Conservation (phyloP, 2,113 vertebrate species). For the Acanthisitta chloris region DNA sequence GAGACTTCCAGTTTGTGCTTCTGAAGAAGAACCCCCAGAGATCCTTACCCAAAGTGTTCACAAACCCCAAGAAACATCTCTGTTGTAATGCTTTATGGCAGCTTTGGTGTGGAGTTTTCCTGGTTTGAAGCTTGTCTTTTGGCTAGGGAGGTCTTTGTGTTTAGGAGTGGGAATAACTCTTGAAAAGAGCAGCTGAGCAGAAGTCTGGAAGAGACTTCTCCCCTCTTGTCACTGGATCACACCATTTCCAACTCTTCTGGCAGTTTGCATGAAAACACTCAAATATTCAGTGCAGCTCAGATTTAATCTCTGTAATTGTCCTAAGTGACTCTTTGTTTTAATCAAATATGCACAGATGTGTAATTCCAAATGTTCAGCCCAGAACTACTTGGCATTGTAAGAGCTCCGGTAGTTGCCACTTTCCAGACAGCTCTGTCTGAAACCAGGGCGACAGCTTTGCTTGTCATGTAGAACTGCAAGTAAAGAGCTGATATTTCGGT, state of each 20-base stretch:
- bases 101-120: not conserved
- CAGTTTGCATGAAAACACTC: not conserved
- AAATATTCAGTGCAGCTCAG: not conserved
- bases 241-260: not conserved
- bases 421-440: not conserved
- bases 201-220: not conserved
- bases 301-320: not conserved
- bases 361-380: not conserved
- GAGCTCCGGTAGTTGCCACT: not conserved
- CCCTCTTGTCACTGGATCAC: not conserved
- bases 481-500: conserved; percentile 35
- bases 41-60: not conserved
- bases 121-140: not conserved
- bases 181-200: not conserved
- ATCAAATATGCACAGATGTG: not conserved
- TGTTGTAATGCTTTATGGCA: not conserved
- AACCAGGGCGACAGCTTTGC: too few relatives aligned
- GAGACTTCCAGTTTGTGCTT: not conserved
- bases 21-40: not conserved
- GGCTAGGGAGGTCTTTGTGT: not conserved
- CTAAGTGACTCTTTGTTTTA: not conserved
- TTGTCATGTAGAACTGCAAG: conserved; percentile 54
- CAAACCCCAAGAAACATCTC: not conserved
- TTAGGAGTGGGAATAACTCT: not conserved
- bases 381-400: not conserved